Evolutionary conservation across 1,140 invertebrate genomes (phyloP).

Genomic region (Conus ventricosus): DNA sequence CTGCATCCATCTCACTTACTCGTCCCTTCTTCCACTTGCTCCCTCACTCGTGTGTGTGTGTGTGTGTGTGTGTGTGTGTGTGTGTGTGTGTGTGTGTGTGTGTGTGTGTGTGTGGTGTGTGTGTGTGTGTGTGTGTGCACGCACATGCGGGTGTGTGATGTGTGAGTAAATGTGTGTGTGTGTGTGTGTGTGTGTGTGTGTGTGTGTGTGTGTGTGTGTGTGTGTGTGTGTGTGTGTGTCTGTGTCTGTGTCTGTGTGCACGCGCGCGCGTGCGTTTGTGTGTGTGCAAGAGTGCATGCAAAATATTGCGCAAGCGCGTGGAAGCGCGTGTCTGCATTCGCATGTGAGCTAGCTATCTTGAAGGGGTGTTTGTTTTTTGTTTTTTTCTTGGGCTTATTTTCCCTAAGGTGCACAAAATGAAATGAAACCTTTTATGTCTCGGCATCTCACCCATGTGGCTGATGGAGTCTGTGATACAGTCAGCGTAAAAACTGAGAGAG

Average conservation of each 20-base stretch:
- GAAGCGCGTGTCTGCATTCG: too few species aligned
- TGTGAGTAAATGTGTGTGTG: background rate
- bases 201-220: background rate
- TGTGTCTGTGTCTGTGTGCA: background rate
- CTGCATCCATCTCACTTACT: too few species aligned
- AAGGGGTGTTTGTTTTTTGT: too few species aligned
- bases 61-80: constrained; percentile 15
- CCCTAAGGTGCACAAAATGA: too few species aligned
- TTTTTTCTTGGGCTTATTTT: too few species aligned
- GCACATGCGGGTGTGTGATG: background rate
- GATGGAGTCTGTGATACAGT: too few species aligned
- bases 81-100: constrained; percentile 15
- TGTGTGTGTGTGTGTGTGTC: background rate
- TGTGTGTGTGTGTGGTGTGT: constrained; percentile 12
- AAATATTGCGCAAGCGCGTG: too few species aligned
- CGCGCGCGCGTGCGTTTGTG: background rate
- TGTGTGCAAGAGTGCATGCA: background rate
- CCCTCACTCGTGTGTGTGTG: background rate
- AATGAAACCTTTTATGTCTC: too few species aligned
- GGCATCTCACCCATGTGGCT: too few species aligned
- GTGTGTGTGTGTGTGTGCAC: background rate
- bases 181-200: constrained; percentile 11
- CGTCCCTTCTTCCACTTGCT: background rate
- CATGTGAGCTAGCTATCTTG: too few species aligned
- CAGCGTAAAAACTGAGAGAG: too few species aligned